Percentiles rank a stretch among this genome's conserved stretches.
Evolutionary conservation across 35 echinoderm and acorn worm species (phyloP).

Genomic region (Chiridota heheva): DNA sequence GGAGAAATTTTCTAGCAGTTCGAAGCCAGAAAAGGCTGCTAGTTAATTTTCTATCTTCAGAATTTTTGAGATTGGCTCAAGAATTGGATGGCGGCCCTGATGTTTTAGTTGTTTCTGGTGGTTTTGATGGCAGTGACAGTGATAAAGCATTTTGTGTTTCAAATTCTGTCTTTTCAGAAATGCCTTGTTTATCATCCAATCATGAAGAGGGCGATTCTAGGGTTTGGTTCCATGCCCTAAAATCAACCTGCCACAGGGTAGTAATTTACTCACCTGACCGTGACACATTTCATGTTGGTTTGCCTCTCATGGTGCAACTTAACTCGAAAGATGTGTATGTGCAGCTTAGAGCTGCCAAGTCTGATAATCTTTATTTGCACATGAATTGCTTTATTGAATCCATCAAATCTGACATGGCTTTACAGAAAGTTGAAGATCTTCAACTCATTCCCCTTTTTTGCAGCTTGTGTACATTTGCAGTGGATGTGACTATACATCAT

Average conservation of each 20-base stretch:
- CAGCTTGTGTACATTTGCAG: neutral
- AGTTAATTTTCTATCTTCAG: conserved; percentile 29
- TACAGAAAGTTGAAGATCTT: neutral
- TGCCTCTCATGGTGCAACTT: neutral
- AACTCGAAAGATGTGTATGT: conserved; percentile 6
- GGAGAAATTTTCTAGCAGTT: conserved; percentile 32
- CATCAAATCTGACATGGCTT: neutral
- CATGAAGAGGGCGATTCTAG: conserved; percentile 30
- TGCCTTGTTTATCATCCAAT: neutral
- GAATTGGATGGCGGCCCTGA: neutral
- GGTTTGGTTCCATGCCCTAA: conserved; percentile 30
- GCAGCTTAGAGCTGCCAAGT: conserved; percentile 7
- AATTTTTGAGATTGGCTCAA: conserved; percentile 4
- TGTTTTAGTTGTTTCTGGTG: conserved; percentile 10
- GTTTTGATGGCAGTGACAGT: conserved; percentile 40
- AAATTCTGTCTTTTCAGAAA: neutral
- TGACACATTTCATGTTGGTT: conserved; percentile 22
- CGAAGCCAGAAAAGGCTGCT: conserved; percentile 36
- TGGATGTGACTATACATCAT: conserved; percentile 49
- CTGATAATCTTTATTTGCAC: conserved; percentile 11
- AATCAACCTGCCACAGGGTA: neutral
- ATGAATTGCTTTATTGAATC: neutral
- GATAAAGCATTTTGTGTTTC: conserved; percentile 22
- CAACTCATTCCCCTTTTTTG: neutral
- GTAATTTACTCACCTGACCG: conserved; percentile 28